A percentile compares a stretch with the other conserved stretches of the same genome.
Evolutionary conservation across 2,113 vertebrate genomes (phyloP).

Genomic region (Opisthocomus hoazin): DNA sequence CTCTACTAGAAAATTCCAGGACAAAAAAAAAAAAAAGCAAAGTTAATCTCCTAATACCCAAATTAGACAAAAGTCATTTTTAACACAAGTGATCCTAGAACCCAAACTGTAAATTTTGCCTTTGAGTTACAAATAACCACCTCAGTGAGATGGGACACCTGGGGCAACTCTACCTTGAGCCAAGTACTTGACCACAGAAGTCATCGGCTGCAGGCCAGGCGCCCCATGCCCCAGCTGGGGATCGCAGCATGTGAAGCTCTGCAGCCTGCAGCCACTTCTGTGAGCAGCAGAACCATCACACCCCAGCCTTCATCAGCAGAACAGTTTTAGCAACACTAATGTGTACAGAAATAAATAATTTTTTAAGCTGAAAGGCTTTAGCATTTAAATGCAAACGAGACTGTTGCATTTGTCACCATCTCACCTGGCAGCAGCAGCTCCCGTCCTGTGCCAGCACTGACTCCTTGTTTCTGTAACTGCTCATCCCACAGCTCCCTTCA

Average conservation of each 20-base stretch:
- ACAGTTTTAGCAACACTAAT: neutral
- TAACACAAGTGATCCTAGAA: neutral
- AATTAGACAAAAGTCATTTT: too few relatives aligned
- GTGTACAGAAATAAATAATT: rapidly evolving
- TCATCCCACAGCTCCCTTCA: neutral
- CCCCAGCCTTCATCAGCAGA: neutral
- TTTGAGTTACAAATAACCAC: neutral
- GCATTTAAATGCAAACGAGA: neutral
- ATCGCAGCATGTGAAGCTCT: too few relatives aligned
- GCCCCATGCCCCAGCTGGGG: neutral
- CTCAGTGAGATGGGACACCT: neutral
- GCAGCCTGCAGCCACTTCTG: rapidly evolving
- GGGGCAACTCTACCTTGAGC: neutral
- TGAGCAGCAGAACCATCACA: neutral
- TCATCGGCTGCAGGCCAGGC: too few relatives aligned
- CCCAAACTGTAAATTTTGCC: neutral
- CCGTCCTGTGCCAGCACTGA: rapidly evolving
- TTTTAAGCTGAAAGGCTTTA: too few relatives aligned
- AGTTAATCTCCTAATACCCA: neutral
- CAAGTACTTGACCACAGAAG: neutral
- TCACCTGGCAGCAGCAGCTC: neutral
- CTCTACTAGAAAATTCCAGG: neutral
- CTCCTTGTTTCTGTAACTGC: rapidly evolving
- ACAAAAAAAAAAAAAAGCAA: neutral
- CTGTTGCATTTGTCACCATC: too few relatives aligned